Evolutionary conservation across 2,888 invertebrate genomes (phyloP).

Genomic region (Drosophila subsilvestris): DNA sequence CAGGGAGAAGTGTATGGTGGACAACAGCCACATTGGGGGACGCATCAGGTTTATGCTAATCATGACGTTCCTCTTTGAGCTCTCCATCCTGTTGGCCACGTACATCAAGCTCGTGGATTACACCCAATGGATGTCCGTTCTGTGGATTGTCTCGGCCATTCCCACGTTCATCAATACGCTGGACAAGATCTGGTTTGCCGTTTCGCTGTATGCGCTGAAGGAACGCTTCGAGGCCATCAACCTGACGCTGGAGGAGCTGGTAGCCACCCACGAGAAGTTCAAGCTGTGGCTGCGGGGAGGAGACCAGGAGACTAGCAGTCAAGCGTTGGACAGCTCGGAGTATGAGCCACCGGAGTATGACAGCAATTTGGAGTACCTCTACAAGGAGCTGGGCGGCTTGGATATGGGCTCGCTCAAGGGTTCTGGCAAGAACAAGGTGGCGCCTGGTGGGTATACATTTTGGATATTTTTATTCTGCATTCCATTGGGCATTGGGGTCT

Average conservation of each 20-base stretch:
- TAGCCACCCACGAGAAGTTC: constrained; percentile 74
- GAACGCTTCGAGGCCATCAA: constrained; percentile 82
- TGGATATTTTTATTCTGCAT: neutral
- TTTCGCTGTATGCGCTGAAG: constrained; percentile 79
- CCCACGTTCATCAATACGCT: constrained; percentile 82
- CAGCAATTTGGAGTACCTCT: constrained; percentile 70
- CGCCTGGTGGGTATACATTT: constrained; percentile 61
- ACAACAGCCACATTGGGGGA: constrained; percentile 69
- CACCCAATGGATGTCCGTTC: constrained; percentile 69
- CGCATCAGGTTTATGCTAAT: constrained; percentile 77
- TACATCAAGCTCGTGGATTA: constrained; percentile 76
- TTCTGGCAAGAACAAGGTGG: constrained; percentile 62
- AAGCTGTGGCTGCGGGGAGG: constrained; percentile 53
- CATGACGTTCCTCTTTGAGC: constrained; percentile 75
- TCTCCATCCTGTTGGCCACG: constrained; percentile 72
- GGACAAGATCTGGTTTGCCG: constrained; percentile 84
- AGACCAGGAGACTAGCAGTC: constrained; percentile 20
- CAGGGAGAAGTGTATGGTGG: constrained; percentile 76
- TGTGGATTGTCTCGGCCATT: constrained; percentile 80
- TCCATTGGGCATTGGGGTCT: neutral
- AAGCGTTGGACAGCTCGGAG: constrained; percentile 45
- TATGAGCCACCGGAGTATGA: constrained; percentile 68
- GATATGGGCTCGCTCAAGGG: constrained; percentile 61
- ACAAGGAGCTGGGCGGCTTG: constrained; percentile 67
- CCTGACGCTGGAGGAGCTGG: constrained; percentile 65